Percentiles rank a stretch among this genome's conserved stretches.
Conservation (phyloP, 2,113 vertebrate genomes). For the Cynocephalus volans region DNA sequence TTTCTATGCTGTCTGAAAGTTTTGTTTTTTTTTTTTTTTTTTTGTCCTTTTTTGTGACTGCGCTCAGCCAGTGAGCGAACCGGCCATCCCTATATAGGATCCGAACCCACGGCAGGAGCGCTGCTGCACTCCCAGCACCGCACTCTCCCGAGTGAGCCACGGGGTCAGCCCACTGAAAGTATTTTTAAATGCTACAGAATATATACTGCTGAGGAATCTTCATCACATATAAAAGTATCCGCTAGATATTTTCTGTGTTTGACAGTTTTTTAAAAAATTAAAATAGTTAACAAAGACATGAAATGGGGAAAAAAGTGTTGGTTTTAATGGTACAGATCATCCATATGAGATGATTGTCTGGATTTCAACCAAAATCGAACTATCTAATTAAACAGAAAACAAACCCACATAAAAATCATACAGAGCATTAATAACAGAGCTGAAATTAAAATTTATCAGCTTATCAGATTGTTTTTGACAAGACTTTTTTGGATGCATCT, state of each 20-base stretch:
- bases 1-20: slow-evolving; percentile 47
- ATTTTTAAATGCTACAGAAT: slow-evolving; percentile 18
- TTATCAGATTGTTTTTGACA: background rate
- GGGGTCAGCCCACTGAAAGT: no score
- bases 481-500: background rate
- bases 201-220: slow-evolving; percentile 21
- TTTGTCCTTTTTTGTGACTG: no score
- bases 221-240: background rate
- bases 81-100: no score
- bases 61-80: no score
- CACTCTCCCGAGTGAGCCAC: no score
- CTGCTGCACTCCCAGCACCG: no score
- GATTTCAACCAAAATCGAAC: slow-evolving; percentile 38
- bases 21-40: no score
- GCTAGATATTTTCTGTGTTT: slow-evolving; percentile 8
- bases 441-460: background rate
- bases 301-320: slow-evolving; percentile 14
- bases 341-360: background rate
- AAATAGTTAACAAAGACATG: slow-evolving; percentile 43
- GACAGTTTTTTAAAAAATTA: slow-evolving; percentile 7
- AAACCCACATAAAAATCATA: background rate
- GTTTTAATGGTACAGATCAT: background rate
- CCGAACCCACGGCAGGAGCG: no score
- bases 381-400: slow-evolving; percentile 30
- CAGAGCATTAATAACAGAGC: background rate